These are phyloP conservation scores for Herpailurus yagouaroundi DNA, from an alignment of 2,113 vertebrate species.

Conservation along the genomic window DNA sequence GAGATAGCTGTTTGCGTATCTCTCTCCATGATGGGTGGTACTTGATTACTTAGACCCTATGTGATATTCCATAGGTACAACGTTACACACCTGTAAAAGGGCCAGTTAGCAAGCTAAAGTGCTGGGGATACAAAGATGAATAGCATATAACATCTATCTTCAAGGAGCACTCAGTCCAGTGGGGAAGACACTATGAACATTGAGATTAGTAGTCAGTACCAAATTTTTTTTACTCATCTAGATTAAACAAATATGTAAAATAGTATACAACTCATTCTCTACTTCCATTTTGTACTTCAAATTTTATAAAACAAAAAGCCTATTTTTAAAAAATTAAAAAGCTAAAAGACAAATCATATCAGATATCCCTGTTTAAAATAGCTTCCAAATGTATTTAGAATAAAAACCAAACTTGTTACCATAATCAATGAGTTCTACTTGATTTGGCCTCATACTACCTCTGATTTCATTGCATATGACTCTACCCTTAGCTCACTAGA, in stretches of 20 bases:
- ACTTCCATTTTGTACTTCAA: not conserved
- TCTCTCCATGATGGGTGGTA: not conserved
- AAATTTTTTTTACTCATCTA: not conserved
- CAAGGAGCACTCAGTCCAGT: not conserved
- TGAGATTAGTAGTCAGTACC: not conserved
- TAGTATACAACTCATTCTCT: not conserved
- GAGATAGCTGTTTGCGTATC: not conserved
- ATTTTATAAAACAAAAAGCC: conserved; percentile 28
- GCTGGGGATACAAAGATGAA: not conserved
- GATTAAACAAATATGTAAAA: conserved; percentile 5
- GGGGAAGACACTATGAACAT: not conserved
- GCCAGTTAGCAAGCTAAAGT: not conserved
- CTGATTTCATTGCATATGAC: not conserved
- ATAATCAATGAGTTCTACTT: not conserved
- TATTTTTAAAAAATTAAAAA: not conserved
- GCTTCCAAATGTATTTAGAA: conserved; percentile 12
- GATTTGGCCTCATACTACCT: not conserved
- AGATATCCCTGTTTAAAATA: not conserved
- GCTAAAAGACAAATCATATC: not conserved
- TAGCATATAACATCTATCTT: not conserved
- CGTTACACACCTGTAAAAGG: not conserved
- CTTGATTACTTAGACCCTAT: not conserved
- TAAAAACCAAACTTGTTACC: conserved; percentile 13
- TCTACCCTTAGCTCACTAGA: not conserved
- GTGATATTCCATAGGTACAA: not conserved